A percentile compares a stretch with the other conserved stretches of the same genome.
Conservation (phyloP, 2,113 vertebrate species). For the Bos indicus region DNA sequence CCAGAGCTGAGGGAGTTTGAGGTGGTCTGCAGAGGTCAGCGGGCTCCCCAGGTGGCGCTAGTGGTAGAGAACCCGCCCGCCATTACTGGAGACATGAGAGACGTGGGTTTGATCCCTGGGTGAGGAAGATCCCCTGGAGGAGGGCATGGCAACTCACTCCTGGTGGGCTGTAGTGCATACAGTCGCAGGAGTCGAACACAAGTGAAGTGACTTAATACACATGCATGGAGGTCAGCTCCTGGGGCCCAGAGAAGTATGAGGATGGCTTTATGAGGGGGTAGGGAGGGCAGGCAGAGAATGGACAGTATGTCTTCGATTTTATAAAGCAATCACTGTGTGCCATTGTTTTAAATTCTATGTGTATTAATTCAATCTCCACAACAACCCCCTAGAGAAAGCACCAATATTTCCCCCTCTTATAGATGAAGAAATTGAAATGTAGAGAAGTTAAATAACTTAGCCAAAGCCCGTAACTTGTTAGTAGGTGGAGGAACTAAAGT, state of each 20-base stretch:
- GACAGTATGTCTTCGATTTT: not conserved
- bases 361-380: not conserved
- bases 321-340: not conserved
- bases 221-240: not conserved
- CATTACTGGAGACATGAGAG: not conserved
- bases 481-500: not conserved
- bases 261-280: not conserved
- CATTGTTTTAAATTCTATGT: not conserved
- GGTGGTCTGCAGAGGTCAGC: no score
- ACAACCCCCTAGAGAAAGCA: not conserved
- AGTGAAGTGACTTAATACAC: not conserved
- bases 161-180: not conserved
- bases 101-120: not conserved
- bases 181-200: fast-evolving
- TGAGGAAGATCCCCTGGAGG: not conserved
- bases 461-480: not conserved
- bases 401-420: not conserved
- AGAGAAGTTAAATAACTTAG: not conserved
- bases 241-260: not conserved
- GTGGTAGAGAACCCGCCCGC: not conserved
- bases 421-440: not conserved
- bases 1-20: not conserved
- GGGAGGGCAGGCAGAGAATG: not conserved
- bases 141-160: not conserved
- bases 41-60: not conserved